Conservation (phyloP, 2,113 vertebrate species). For the Notiomystis cincta region DNA sequence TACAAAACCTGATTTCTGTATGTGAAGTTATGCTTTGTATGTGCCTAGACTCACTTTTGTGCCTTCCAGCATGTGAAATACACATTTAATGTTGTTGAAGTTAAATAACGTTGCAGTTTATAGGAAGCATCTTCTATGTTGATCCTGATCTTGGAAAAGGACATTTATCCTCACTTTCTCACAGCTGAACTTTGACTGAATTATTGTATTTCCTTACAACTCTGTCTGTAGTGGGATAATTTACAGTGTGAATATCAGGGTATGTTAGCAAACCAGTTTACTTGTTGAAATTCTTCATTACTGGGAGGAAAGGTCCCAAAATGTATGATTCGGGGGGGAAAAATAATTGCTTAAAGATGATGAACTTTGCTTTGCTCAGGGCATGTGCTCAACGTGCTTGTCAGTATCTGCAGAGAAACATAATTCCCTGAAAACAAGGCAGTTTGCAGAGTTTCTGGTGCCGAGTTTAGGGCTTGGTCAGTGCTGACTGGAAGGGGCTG, state of each 20-base stretch:
- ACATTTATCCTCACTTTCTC: neutral
- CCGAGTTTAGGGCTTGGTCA: neutral
- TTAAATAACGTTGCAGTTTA: neutral
- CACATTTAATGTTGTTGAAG: neutral
- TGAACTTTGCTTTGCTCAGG: neutral
- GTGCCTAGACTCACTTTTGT: neutral
- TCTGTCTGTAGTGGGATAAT: neutral
- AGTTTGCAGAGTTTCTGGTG: neutral
- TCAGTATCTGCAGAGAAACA: neutral
- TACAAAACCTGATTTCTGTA: neutral
- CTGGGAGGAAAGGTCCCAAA: neutral
- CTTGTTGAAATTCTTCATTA: neutral
- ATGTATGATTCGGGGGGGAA: neutral
- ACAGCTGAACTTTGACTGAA: neutral
- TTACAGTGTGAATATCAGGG: neutral
- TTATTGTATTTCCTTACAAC: neutral
- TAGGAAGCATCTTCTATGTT: neutral
- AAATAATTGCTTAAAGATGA: neutral
- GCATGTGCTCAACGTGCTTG: neutral
- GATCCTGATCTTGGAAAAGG: neutral
- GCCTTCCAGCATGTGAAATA: neutral
- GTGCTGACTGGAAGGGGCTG: neutral
- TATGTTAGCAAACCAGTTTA: neutral
- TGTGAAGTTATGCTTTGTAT: neutral
- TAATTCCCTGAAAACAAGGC: fast-evolving